phyloP scores from a whole-genome alignment of 2,888 invertebrate species.

The Diarsia mendica region DNA sequence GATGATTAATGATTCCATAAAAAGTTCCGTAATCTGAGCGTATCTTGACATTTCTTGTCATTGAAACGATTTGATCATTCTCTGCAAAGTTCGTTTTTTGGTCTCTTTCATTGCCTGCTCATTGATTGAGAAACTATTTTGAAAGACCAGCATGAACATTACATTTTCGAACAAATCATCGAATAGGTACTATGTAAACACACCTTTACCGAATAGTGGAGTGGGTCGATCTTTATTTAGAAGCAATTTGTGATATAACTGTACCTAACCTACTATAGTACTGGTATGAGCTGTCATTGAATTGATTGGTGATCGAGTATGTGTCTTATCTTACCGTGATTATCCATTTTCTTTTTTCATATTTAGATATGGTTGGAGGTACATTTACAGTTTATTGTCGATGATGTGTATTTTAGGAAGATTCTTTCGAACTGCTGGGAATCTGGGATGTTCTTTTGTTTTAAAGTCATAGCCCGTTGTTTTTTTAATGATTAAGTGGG shows the following conservation, averaged over 20 bases:
- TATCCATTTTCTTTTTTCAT: not conserved
- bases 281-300: conserved; percentile 28
- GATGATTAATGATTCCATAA: conserved; percentile 48
- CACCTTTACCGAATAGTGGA: conserved; percentile 31
- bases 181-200: not conserved
- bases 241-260: conserved; percentile 41
- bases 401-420: not conserved
- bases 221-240: conserved; percentile 41
- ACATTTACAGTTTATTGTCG: not conserved
- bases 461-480: not conserved
- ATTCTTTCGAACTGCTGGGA: not conserved
- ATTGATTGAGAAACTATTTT: not conserved
- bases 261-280: conserved; percentile 3
- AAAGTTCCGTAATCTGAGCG: conserved; percentile 5
- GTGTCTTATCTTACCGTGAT: not conserved
- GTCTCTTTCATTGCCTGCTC: not conserved
- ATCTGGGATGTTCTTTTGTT: not conserved
- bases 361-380: not conserved
- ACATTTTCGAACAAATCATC: conserved; percentile 7
- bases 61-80: not conserved
- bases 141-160: not conserved
- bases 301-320: conserved; percentile 2
- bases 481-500: not conserved
- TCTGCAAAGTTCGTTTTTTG: not conserved
- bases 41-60: conserved; percentile 20